These are phyloP conservation scores for Bombus pyrosoma DNA, from an alignment of 1,140 invertebrate species.

Conservation along the genomic window DNA sequence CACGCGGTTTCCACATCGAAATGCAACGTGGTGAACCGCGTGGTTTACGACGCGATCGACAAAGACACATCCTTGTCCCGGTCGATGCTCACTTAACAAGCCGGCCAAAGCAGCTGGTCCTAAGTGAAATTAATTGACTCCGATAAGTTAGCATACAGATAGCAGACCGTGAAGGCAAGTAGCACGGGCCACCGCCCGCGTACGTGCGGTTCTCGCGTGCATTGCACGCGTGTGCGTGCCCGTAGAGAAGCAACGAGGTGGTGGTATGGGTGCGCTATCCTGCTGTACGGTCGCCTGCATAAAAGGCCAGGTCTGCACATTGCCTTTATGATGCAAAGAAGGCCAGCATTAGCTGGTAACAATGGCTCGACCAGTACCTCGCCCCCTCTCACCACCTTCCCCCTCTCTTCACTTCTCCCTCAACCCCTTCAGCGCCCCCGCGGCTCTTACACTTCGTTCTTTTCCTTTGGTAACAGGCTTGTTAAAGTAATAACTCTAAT, in stretches of 20 bases:
- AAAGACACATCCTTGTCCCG: not conserved
- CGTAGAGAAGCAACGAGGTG: not conserved
- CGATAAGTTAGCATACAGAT: constrained; percentile 61
- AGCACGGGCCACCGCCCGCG: constrained; percentile 41
- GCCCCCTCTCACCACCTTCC: not conserved
- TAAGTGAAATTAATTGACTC: constrained; percentile 67
- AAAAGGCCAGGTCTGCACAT: constrained; percentile 64
- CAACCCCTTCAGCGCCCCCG: not conserved
- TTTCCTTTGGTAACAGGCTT: constrained; percentile 69
- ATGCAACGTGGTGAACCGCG: not conserved
- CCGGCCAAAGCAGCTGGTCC: constrained; percentile 55
- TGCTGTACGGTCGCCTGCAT: constrained; percentile 59
- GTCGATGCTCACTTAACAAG: constrained; percentile 35
- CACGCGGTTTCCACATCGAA: too few species aligned
- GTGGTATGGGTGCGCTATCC: constrained; percentile 50
- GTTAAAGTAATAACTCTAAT: constrained; percentile 77
- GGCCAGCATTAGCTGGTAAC: constrained; percentile 72
- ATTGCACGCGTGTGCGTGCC: constrained; percentile 28
- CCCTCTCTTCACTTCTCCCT: not conserved
- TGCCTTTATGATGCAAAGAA: constrained; percentile 75
- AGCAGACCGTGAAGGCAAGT: constrained; percentile 50
- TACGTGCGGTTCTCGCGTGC: constrained; percentile 38
- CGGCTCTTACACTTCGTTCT: constrained; percentile 24
- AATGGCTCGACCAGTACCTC: constrained; percentile 62
- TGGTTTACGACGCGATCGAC: not conserved